Percentiles rank a stretch among this genome's conserved stretches.
Evolutionary conservation across 2,888 invertebrate species (phyloP).

Genomic region (Molanna angustata): DNA sequence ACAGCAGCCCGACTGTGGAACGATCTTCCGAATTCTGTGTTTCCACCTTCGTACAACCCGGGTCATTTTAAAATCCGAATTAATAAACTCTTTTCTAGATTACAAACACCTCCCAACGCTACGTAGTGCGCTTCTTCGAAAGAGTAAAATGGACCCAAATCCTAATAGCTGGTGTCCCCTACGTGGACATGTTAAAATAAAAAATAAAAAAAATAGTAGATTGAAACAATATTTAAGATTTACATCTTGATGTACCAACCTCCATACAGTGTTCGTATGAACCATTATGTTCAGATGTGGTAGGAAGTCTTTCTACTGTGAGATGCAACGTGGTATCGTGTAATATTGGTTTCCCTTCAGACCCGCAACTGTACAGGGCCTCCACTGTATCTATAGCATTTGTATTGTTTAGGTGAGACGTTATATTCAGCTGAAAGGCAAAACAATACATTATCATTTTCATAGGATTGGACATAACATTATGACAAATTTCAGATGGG

Average conservation of each 20-base stretch:
- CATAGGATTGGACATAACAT: not conserved
- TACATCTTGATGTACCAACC: conserved; percentile 7
- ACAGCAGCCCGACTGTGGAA: too few species aligned
- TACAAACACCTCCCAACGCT: too few species aligned
- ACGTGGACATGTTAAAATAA: too few species aligned
- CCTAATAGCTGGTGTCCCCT: too few species aligned
- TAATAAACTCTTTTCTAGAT: too few species aligned
- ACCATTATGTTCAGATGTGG: conserved; percentile 11
- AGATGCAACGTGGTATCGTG: conserved; percentile 85
- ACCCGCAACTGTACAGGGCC: conserved; percentile 70
- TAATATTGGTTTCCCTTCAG: conserved; percentile 79
- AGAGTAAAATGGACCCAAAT: too few species aligned
- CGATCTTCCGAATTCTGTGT: too few species aligned
- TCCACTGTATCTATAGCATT: conserved; percentile 49
- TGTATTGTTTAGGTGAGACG: conserved; percentile 40
- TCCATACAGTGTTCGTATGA: conserved; percentile 25
- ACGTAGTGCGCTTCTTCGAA: too few species aligned
- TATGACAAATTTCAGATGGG: not conserved
- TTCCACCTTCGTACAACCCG: too few species aligned
- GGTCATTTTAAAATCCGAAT: too few species aligned
- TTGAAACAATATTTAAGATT: not conserved
- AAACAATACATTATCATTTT: not conserved
- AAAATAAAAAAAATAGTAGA: too few species aligned
- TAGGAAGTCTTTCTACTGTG: conserved; percentile 52
- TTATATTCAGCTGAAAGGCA: conserved; percentile 44